Evolutionary conservation across 2,888 invertebrate genomes (phyloP), one percentile per base, ranked within the genome.

Genomic region (Chirona hameri): DNA sequence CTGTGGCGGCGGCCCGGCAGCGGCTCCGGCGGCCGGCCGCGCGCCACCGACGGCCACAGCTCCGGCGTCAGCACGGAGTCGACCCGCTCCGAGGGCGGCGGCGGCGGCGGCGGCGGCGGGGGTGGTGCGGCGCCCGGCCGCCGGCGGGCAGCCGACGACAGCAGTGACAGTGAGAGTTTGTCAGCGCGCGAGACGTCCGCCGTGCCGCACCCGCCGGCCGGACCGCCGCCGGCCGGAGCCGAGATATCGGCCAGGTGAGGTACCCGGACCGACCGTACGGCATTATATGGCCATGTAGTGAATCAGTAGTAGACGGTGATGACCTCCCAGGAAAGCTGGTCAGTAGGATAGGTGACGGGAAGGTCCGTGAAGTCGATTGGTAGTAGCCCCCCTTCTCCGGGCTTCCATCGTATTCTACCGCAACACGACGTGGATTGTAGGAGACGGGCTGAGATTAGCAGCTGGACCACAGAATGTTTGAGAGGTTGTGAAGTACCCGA

Each of bases 221-320:
- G 84, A 18, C 84, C 84, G 72, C 85, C 85, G n/a, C 83, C 83
- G 21, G 84, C 81, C 57, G 82, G 84, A 27, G 82, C 84, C 55
- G 85, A 85, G 81, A 84, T 84, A 48, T 79, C 84, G 46, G 84
- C 85, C 82, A 84, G 85, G 85, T 84, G 29, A 31, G 83, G 24
- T 24, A 10, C 21, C 15, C 48, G 39, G 24, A n/a, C 29, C 21
- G 39, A 31, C 39, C 39, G 65, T 24, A 12, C n/a, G 24, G 24
- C 57, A 31, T 18, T 18, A 27, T 24, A 12, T 10, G 57, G 57
- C 57, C 24, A 39, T 39, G 39, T 39, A 39, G 39, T 39, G 39
- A 39, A 7, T 39, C 39, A 7, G 39, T 39, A 39, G 7, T 39
- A 39, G 39, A 39, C 39, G 39, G 4, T 7, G 39, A 39, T 2